Evolutionary conservation across 2,113 vertebrate genomes (phyloP).

Genomic region (Cynocephalus volans): DNA sequence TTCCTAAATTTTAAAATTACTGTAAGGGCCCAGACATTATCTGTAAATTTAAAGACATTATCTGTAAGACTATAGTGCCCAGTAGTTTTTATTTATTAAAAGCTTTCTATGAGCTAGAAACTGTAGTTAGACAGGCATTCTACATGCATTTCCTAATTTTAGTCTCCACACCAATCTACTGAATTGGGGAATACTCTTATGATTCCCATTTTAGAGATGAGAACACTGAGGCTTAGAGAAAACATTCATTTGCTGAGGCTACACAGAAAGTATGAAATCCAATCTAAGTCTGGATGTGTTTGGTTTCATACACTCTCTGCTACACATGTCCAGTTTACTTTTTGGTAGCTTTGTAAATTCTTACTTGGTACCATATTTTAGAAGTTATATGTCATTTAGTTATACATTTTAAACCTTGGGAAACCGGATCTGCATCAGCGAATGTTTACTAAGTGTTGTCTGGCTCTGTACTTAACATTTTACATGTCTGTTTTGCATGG

Average conservation of each 20-base stretch:
- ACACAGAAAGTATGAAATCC: not conserved
- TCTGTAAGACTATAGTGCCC: not conserved
- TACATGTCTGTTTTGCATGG: not conserved
- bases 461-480: not conserved
- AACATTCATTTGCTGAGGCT: not conserved
- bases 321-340: not conserved
- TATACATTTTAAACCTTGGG: slow-evolving; percentile 12
- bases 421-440: not conserved
- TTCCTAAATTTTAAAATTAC: slow-evolving; percentile 31
- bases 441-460: not conserved
- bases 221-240: slow-evolving; percentile 10
- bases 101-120: slow-evolving; percentile 29
- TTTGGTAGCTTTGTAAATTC: not conserved
- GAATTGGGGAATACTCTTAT: not conserved
- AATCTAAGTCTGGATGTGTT: not conserved
- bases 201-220: not conserved
- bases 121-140: not conserved
- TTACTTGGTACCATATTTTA: not conserved
- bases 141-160: not conserved
- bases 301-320: not conserved
- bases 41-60: slow-evolving; percentile 24
- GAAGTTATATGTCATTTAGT: not conserved
- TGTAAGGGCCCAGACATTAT: not conserved
- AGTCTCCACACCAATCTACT: not conserved
- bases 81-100: slow-evolving; percentile 39